Evolutionary conservation across 2,888 invertebrate species (phyloP).

Genomic region (Hyposoter dolosus): DNA sequence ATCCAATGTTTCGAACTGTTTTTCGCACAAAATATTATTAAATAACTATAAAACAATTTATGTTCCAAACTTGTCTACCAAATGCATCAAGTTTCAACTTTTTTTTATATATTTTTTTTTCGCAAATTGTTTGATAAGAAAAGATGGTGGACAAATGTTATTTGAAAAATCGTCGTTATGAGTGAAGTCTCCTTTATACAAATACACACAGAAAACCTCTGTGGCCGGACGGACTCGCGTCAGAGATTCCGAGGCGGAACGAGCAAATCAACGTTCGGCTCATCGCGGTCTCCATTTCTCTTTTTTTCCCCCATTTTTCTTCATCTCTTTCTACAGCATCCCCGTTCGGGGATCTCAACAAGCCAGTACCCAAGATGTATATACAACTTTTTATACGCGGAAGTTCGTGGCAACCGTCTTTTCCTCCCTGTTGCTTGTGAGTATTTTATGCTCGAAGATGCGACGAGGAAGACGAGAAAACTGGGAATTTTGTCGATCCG

Average conservation of each 20-base stretch:
- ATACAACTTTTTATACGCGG: slow-evolving; percentile 64
- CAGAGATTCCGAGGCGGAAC: slow-evolving; percentile 69
- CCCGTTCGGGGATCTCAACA: slow-evolving; percentile 48
- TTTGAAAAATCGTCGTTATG: background rate
- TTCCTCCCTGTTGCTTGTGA: background rate
- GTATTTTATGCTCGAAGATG: slow-evolving; percentile 12
- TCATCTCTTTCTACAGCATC: slow-evolving; percentile 67
- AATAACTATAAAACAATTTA: background rate
- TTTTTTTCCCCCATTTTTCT: slow-evolving; percentile 38
- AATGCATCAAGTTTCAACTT: background rate
- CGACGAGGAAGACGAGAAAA: slow-evolving; percentile 9
- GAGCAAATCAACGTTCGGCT: slow-evolving; percentile 70
- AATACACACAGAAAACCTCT: slow-evolving; percentile 31
- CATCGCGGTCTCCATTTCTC: slow-evolving; percentile 60
- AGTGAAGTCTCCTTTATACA: slow-evolving; percentile 9
- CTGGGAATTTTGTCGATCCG: slow-evolving; percentile 21
- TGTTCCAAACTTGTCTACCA: background rate
- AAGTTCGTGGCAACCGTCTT: slow-evolving; percentile 39
- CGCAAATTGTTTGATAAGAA: background rate
- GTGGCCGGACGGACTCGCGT: slow-evolving; percentile 65
- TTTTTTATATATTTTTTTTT: background rate
- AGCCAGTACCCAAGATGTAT: slow-evolving; percentile 53
- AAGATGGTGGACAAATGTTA: background rate
- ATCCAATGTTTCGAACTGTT: no score
- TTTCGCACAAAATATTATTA: background rate